Evolutionary conservation across 2,888 invertebrate genomes (phyloP), one percentile per base, ranked within the genome.

Genomic region (Dichetophora obliterata): DNA sequence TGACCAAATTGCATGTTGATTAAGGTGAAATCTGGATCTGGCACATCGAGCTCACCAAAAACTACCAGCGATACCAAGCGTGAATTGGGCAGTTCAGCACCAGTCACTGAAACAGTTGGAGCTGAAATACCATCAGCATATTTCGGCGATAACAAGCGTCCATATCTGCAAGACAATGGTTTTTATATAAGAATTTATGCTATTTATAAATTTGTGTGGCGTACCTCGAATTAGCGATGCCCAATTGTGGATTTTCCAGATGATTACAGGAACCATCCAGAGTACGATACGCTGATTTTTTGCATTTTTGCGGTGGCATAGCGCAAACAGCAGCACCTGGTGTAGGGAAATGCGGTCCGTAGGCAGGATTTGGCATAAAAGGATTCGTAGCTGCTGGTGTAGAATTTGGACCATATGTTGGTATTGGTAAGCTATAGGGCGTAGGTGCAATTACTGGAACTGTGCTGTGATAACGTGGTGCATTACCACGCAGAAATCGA

Each of bases 251-350:
- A 82, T 95, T 92, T 77, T 92, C 90, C 69, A 95, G 89, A 89
- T 99, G 99, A 88, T 99, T 99, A 87, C 99, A 99, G 0, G 96
- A 93, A 0, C 99, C 99, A 87, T 99, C 98, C 79, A 94, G 92
- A 0, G 95, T 92, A 69, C 96, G 91, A 88, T 95, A 96, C 31
- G 85, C 81, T 0, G 86, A 82, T 76, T 88, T 86, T 70, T 85
- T 83, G 72, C 90, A 90, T 5, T 63, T 61, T n/a, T 83, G 70
- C 8, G 88, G 87, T 0, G 88, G 84, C 70, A 76, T 82, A 16
- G 86, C 83, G 79, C 89, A 89, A 27, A 81, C 74, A 9, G 85
- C 85, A 22, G 78, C 78, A 0, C 85, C 85, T 0, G 86, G 83
- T 6, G 70, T 80, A 9, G 88, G 87, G 66, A 84, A 84, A 37